Evolutionary conservation across 2,797 vertebrate species (phyloP), one percentile per base, ranked within the genome.

Genomic region (Rhincodon typus): DNA sequence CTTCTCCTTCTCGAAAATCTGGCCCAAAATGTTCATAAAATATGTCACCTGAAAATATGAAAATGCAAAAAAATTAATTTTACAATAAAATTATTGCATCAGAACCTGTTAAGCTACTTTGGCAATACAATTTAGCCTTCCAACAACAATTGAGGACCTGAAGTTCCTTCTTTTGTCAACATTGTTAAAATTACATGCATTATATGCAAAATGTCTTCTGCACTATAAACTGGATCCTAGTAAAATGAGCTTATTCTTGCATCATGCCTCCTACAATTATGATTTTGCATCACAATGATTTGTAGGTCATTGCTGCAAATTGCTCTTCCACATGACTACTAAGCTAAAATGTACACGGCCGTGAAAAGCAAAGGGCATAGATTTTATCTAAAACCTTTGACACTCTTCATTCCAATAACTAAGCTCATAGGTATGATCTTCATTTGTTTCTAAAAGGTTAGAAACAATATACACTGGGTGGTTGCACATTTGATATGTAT

Each of bases 21-120:
- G 99, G 99, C 96, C 98, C 98, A 98, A 99, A 98, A 97, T 99
- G 99, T 96, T 99, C 99, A 97, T 97, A 97, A 98, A 99, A 98
- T 97, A 99, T 99, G 57, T 97, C 97, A 96, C 96, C 99, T 99
- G 96, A 53, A 96, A 46, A 95, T 25, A 96, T 50, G 46, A 53
- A 53, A 57, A 30, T 57, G 42, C 4, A 62, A 62, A 66, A 17
- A 93, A 93, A 69, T 42, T 93, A 46, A 42, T 66, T 42, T 69
- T 93, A 42, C 90, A 93, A 91, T 15, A 67, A 69, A 34, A n/a
- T 38, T 8, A 21, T 84, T 25, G 10, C 25, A 25, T 38, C 21
- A 46, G 23, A 84, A 4, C 6, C 5, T 7, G 17, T 57, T 38
- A 96, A 96, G n/a, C 21, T 25, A 53, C 53, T 17, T 21, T 66